Conservation (phyloP, 2,888 invertebrate species). For the Julus scanicus region DNA sequence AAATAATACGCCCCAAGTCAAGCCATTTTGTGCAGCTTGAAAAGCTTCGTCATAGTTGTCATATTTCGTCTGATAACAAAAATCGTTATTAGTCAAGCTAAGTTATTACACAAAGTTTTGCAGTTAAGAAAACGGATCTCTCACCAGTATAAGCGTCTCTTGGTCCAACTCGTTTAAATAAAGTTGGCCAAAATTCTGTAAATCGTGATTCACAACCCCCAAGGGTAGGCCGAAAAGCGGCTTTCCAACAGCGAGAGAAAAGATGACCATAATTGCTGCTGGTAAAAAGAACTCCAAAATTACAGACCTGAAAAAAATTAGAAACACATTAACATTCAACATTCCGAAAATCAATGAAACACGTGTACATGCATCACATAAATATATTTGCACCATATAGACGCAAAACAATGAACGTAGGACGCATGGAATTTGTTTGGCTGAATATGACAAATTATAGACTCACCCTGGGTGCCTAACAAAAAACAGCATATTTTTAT, state of each 20-base stretch:
- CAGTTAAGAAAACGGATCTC: background rate
- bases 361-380: too few species aligned
- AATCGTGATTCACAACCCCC: slow-evolving; percentile 53
- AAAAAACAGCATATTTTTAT: slow-evolving; percentile 44
- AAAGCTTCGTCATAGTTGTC: slow-evolving; percentile 29
- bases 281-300: slow-evolving; percentile 51
- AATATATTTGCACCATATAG: too few species aligned
- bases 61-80: background rate
- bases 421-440: too few species aligned
- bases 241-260: slow-evolving; percentile 50
- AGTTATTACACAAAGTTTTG: background rate
- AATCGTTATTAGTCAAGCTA: background rate
- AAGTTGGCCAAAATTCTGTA: background rate
- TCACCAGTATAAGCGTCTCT: slow-evolving; percentile 31
- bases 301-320: slow-evolving; percentile 25
- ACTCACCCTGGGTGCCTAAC: slow-evolving; percentile 52
- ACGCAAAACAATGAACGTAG: too few species aligned
- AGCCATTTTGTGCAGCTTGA: background rate
- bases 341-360: too few species aligned
- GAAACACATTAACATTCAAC: too few species aligned
- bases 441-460: background rate
- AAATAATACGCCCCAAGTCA: slow-evolving; percentile 46
- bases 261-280: slow-evolving; percentile 49
- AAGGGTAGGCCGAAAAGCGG: slow-evolving; percentile 46
- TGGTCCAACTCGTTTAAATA: background rate